A percentile compares a stretch with the other conserved stretches of the same genome.
These are phyloP conservation scores for Monarcha castaneiventris DNA, from an alignment of 2,113 vertebrate species.

Conservation along the genomic window DNA sequence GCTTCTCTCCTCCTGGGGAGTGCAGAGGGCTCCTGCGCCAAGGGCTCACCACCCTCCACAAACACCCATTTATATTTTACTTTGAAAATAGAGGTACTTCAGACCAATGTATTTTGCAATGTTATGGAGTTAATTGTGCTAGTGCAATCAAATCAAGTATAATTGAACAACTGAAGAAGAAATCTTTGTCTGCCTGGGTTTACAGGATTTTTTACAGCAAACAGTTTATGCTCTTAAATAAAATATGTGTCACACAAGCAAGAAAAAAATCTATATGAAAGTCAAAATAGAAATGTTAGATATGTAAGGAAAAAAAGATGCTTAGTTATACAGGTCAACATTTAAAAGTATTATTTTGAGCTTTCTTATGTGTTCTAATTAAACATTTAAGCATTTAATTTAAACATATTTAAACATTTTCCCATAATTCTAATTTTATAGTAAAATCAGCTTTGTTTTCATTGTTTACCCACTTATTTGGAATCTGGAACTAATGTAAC, in stretches of 20 bases:
- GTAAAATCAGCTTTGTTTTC: neutral
- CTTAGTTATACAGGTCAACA: neutral
- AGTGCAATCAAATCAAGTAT: neutral
- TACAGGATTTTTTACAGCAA: neutral
- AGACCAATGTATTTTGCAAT: neutral
- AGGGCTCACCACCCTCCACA: too few relatives aligned
- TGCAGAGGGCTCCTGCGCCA: too few relatives aligned
- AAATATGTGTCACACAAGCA: neutral
- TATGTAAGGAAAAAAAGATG: neutral
- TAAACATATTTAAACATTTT: neutral
- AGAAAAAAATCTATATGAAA: neutral
- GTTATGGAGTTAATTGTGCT: neutral
- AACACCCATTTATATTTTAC: neutral
- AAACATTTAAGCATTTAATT: neutral
- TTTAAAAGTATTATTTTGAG: neutral
- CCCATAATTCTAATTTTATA: neutral
- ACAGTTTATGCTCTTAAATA: neutral
- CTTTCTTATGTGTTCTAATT: neutral
- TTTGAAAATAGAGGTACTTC: neutral
- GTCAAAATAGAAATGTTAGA: neutral
- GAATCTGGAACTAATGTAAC: neutral
- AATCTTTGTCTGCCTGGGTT: neutral
- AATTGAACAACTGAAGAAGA: neutral
- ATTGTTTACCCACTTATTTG: neutral
- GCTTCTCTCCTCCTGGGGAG: too few relatives aligned